These are phyloP conservation scores for Epizoanthus scotinus DNA, from an alignment of 92 coral and sea anemone genomes.

Conservation along the genomic window DNA sequence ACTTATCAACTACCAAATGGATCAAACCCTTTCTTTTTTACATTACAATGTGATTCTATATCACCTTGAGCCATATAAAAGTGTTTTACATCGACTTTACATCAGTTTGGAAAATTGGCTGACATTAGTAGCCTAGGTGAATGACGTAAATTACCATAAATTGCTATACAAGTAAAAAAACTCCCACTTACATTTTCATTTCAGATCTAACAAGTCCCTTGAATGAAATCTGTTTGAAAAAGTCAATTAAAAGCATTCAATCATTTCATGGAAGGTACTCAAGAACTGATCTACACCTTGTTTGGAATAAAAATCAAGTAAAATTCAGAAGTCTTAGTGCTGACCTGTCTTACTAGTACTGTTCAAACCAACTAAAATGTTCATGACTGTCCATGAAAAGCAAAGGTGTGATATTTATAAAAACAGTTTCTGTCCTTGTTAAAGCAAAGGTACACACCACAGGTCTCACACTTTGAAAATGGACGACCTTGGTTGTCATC, in stretches of 20 bases:
- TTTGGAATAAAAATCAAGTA: constrained; percentile 19
- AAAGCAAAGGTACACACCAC: constrained; percentile 38
- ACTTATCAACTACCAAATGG: no score
- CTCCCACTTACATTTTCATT: constrained; percentile 11
- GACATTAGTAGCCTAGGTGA: no score
- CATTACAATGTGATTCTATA: no score
- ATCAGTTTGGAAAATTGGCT: no score
- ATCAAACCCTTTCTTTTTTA: no score
- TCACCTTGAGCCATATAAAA: no score
- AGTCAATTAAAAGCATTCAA: constrained; percentile 13
- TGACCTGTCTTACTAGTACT: constrained; percentile 1
- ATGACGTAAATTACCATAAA: no score
- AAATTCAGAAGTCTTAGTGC: constrained; percentile 3
- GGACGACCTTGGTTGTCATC: constrained; percentile 26
- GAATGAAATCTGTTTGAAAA: constrained; percentile 17
- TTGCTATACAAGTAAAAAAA: no score
- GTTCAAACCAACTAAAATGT: constrained; percentile 21
- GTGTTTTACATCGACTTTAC: no score
- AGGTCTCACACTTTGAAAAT: constrained; percentile 34
- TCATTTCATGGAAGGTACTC: constrained; percentile 14
- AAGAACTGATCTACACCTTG: constrained; percentile 29
- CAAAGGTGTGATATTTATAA: constrained; percentile 35
- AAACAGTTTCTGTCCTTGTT: constrained; percentile 47
- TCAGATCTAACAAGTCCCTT: neutral
- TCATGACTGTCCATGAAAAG: constrained; percentile 40